Evolutionary conservation across 1,140 invertebrate genomes (phyloP).

Genomic region (Achroia grisella): DNA sequence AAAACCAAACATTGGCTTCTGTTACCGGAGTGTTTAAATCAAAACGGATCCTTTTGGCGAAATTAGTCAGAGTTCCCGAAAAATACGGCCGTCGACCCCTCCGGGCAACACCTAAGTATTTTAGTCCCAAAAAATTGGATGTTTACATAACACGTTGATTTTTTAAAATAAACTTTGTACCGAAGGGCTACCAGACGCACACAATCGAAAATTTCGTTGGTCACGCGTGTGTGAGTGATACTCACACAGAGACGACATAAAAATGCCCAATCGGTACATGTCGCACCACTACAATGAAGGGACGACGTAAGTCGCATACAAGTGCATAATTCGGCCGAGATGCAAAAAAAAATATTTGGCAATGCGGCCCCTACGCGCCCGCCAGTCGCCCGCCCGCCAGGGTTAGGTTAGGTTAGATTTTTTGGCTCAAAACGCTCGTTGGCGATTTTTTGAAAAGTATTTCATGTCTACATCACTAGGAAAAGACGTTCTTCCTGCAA

Average conservation of each 20-base stretch:
- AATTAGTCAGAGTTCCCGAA: constrained; percentile 71
- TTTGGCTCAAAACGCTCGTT: constrained; percentile 70
- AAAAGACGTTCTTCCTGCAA: constrained; percentile 46
- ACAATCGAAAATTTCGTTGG: constrained; percentile 51
- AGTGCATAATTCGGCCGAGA: constrained; percentile 74
- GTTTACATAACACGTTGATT: constrained; percentile 68
- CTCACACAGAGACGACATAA: constrained; percentile 57
- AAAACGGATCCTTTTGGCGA: constrained; percentile 46
- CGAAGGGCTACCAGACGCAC: constrained; percentile 55
- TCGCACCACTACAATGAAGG: constrained; percentile 71
- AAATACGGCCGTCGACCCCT: constrained; percentile 60
- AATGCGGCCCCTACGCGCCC: constrained; percentile 71
- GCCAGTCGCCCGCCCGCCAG: constrained; percentile 69
- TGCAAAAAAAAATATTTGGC: constrained; percentile 74
- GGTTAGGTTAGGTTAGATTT: constrained; percentile 74
- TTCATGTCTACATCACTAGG: constrained; percentile 51
- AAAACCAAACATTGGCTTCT: constrained; percentile 27
- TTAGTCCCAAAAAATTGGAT: constrained; percentile 51
- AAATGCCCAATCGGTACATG: constrained; percentile 67
- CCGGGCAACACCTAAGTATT: constrained; percentile 64
- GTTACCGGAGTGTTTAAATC: constrained; percentile 23
- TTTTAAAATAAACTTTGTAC: constrained; percentile 58
- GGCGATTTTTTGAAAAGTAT: constrained; percentile 63
- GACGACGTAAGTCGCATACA: constrained; percentile 72
- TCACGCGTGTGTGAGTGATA: constrained; percentile 44